Evolutionary conservation across 2,888 invertebrate species (phyloP).

Genomic region (Philereme vetulata): DNA sequence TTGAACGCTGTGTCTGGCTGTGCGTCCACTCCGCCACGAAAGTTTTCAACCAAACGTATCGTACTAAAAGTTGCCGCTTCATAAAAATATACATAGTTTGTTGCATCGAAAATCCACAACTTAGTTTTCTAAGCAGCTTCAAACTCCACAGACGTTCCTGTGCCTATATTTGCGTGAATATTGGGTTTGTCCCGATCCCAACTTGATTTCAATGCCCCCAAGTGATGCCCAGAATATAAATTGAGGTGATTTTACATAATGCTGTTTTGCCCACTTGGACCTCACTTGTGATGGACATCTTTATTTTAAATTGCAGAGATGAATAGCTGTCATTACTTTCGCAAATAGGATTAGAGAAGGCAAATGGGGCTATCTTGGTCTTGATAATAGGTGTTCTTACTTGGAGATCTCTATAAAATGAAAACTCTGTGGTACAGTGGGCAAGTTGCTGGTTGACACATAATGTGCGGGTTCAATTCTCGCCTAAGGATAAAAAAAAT

Average conservation of each 20-base stretch:
- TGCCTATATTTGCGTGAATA: constrained; percentile 17
- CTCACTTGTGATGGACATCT: constrained; percentile 5
- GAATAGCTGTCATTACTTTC: neutral
- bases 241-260: constrained; percentile 31
- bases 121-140: neutral
- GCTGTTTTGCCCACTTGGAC: constrained; percentile 23
- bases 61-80: neutral
- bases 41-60: neutral
- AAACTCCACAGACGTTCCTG: constrained; percentile 8
- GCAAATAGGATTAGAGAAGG: neutral
- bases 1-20: no score
- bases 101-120: constrained; percentile 2
- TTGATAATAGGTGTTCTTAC: no score
- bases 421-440: no score
- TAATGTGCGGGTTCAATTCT: no score
- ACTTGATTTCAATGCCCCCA: constrained; percentile 35
- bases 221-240: constrained; percentile 33
- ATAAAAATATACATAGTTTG: constrained; percentile 5
- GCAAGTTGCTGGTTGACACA: no score
- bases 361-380: no score
- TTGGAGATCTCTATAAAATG: neutral
- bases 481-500: no score
- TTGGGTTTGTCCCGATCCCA: constrained; percentile 24
- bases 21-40: no score
- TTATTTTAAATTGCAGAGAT: neutral